Evolutionary conservation across 2,888 invertebrate genomes (phyloP).

Genomic region (Sinotaia quadrata): DNA sequence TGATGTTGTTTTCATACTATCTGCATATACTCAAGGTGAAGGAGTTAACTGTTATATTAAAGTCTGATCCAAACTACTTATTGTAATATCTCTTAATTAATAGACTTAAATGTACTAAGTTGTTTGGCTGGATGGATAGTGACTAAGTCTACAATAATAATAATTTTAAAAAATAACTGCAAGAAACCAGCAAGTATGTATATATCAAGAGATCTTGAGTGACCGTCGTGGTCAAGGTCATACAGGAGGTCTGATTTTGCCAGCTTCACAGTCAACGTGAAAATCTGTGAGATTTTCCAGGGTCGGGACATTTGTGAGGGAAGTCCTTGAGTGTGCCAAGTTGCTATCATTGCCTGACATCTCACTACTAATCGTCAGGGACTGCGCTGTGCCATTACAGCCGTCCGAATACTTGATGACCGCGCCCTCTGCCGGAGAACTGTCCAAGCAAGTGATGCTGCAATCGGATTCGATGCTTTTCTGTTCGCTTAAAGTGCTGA

Average conservation of each 20-base stretch:
- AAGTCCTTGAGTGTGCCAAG: slow-evolving; percentile 8
- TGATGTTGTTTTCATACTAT: too few relatives aligned
- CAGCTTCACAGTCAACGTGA: slow-evolving; percentile 20
- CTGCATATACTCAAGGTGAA: too few relatives aligned
- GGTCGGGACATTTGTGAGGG: slow-evolving; percentile 4
- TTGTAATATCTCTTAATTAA: too few relatives aligned
- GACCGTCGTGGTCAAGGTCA: too few relatives aligned
- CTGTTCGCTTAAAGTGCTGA: slow-evolving; percentile 37
- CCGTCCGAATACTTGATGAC: background rate
- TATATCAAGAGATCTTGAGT: too few relatives aligned
- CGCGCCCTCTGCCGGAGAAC: background rate
- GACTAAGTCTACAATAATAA: too few relatives aligned
- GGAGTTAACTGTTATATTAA: too few relatives aligned
- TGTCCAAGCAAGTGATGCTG: slow-evolving; percentile 23
- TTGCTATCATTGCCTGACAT: background rate
- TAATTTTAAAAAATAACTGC: too few relatives aligned
- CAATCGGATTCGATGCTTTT: slow-evolving; percentile 37
- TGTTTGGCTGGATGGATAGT: too few relatives aligned
- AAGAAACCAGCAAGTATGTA: too few relatives aligned
- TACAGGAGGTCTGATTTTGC: slow-evolving; percentile 1
- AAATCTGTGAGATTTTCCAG: slow-evolving; percentile 22
- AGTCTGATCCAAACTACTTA: too few relatives aligned
- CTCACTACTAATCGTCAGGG: background rate
- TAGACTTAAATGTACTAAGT: too few relatives aligned
- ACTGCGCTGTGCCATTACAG: slow-evolving; percentile 7